Percentiles rank a stretch among this genome's conserved stretches.
Conservation (phyloP, 2,113 vertebrate genomes). For the Delphinus delphis region DNA sequence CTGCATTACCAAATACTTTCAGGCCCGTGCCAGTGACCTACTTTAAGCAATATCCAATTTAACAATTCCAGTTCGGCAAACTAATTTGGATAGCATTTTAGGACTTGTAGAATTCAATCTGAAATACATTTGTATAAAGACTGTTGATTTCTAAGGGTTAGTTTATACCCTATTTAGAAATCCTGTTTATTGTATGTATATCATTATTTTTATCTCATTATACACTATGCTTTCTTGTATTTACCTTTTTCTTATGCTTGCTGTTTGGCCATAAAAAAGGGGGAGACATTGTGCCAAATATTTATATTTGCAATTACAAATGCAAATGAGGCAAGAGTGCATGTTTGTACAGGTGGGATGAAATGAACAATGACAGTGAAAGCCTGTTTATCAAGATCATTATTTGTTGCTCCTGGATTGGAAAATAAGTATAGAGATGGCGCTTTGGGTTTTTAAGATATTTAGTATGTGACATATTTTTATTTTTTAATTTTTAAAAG, state of each 20-base stretch:
- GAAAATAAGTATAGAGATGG: conserved; percentile 10
- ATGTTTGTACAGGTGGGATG: conserved; percentile 21
- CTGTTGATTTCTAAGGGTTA: conserved; percentile 30
- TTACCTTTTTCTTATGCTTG: conserved; percentile 44
- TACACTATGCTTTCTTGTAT: not conserved
- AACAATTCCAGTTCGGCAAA: conserved; percentile 54
- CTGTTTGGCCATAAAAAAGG: not conserved
- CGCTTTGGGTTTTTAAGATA: not conserved
- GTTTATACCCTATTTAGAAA: conserved; percentile 36
- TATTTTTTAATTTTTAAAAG: conserved; percentile 38
- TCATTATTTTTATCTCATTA: not conserved
- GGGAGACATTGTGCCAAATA: conserved; percentile 32
- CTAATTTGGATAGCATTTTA: conserved; percentile 57
- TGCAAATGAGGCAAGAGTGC: conserved; percentile 10
- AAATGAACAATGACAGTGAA: conserved; percentile 23
- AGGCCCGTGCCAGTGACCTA: conserved; percentile 54
- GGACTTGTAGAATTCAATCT: conserved; percentile 57
- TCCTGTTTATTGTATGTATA: not conserved
- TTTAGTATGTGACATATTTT: not conserved
- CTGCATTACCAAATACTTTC: conserved; percentile 64
- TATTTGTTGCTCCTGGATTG: conserved; percentile 23
- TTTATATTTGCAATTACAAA: conserved; percentile 57
- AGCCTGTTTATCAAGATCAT: conserved; percentile 19
- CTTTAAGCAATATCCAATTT: conserved; percentile 66
- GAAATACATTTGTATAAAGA: conserved; percentile 52